Conservation (phyloP, 2,797 vertebrate species). For the Ambastaia sidthimunki region DNA sequence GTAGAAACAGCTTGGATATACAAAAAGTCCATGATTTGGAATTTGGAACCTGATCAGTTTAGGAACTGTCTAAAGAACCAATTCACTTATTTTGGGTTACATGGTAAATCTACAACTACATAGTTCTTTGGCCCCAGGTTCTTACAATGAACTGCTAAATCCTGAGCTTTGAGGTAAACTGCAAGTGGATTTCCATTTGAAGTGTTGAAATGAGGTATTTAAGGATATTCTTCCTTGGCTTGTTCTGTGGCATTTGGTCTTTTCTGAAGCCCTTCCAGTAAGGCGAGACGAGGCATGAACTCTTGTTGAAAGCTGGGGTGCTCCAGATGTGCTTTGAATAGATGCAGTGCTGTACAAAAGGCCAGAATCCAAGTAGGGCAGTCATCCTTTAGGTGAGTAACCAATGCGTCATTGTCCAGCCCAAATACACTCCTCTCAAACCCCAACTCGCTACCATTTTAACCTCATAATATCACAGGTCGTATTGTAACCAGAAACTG, state of each 20-base stretch:
- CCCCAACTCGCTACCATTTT: neutral
- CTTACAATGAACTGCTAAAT: neutral
- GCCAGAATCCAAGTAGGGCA: conserved; percentile 57
- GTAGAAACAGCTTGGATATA: conserved; percentile 45
- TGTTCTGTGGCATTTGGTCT: conserved; percentile 66
- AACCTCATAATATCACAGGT: too few species aligned
- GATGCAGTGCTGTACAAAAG: conserved; percentile 59
- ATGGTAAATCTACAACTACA: neutral
- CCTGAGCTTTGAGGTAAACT: neutral
- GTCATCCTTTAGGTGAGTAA: conserved; percentile 68
- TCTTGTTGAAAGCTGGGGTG: conserved; percentile 58
- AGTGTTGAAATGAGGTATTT: conserved; percentile 38
- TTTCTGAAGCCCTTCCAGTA: conserved; percentile 61
- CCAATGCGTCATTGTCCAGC: conserved; percentile 58
- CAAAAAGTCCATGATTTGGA: conserved; percentile 47
- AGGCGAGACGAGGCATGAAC: conserved; percentile 56
- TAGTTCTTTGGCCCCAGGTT: neutral
- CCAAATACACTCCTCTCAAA: conserved; percentile 52
- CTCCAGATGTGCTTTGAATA: conserved; percentile 63
- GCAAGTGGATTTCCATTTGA: conserved; percentile 17
- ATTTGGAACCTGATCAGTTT: neutral
- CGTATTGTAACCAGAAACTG: too few species aligned
- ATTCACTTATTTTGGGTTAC: neutral
- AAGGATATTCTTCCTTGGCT: conserved; percentile 55
- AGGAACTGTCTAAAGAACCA: neutral